Evolutionary conservation across 2,888 invertebrate genomes (phyloP).

Genomic region (Eupithecia subfuscata): DNA sequence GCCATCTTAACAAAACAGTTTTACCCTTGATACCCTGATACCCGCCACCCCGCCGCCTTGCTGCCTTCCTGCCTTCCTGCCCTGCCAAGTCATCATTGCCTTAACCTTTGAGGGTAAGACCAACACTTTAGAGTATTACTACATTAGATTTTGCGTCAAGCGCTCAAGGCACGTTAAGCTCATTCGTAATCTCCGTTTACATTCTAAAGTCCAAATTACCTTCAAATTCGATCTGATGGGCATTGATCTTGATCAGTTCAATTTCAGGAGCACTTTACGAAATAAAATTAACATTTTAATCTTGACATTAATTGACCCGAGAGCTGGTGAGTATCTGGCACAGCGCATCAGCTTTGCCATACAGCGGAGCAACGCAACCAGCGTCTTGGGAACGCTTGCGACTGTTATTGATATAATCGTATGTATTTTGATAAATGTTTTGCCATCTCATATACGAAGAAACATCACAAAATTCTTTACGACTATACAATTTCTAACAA

Average conservation of each 20-base stretch:
- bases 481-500: too few relatives aligned
- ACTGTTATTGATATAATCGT: too few relatives aligned
- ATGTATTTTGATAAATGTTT: too few relatives aligned
- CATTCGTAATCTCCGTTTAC: background rate
- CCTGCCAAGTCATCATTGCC: constrained; percentile 23
- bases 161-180: background rate
- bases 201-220: background rate
- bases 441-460: too few relatives aligned
- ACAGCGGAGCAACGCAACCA: too few relatives aligned
- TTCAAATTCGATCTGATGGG: background rate
- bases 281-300: background rate
- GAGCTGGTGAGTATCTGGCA: too few relatives aligned
- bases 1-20: constrained; percentile 36
- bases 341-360: too few relatives aligned
- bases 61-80: background rate
- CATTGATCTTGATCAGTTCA: background rate
- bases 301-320: background rate
- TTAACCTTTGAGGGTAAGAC: constrained; percentile 20
- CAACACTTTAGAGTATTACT: constrained; percentile 13
- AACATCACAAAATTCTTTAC: too few relatives aligned
- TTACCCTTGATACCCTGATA: constrained; percentile 16
- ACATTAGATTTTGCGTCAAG: background rate
- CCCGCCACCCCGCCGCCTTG: background rate
- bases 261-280: background rate
- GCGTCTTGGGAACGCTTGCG: too few relatives aligned